Evolutionary conservation across 2,113 vertebrate species (phyloP).

Genomic region (Calyptomena viridis): DNA sequence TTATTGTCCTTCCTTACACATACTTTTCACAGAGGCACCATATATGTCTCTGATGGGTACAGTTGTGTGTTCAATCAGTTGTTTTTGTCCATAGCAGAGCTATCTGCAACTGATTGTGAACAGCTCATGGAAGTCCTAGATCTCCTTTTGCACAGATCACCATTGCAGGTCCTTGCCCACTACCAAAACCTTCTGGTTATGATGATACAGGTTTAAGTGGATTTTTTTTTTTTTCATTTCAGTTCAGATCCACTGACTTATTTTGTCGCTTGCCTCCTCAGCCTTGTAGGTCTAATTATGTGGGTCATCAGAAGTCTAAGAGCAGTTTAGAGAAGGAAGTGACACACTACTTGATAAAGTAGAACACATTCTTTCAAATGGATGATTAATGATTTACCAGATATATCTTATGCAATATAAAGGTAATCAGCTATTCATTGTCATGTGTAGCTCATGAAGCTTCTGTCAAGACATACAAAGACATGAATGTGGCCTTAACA

Average conservation of each 20-base stretch:
- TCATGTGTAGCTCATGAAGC: background rate
- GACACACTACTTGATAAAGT: background rate
- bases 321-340: background rate
- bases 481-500: background rate
- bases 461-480: background rate
- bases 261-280: background rate
- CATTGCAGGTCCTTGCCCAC: background rate
- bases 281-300: background rate
- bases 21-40: background rate
- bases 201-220: background rate
- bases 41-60: background rate
- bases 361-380: background rate
- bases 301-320: background rate
- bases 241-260: background rate
- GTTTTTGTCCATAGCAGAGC: background rate
- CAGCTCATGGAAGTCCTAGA: background rate
- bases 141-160: background rate
- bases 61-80: background rate
- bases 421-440: background rate
- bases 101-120: background rate
- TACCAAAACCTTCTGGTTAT: background rate
- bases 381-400: background rate
- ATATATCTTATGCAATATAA: background rate
- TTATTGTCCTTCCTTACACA: background rate
- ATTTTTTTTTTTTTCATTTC: background rate